These are phyloP conservation scores for Sebastolobus alascanus DNA, from an alignment of 2,797 vertebrate genomes.

Conservation along the genomic window DNA sequence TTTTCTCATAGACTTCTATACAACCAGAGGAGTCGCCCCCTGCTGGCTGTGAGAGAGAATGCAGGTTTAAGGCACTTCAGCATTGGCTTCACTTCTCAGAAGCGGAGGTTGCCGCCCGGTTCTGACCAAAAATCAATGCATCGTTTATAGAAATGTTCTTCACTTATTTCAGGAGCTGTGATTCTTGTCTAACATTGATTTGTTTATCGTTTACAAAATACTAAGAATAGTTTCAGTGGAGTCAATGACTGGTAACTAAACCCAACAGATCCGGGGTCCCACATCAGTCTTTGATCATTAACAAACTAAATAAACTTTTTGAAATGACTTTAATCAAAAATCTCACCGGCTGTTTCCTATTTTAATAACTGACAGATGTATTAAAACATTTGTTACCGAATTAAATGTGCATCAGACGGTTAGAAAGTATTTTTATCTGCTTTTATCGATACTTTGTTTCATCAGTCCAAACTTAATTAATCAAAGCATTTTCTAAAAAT, in stretches of 20 bases:
- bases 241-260: neutral
- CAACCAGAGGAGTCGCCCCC: no score
- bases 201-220: neutral
- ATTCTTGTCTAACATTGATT: neutral
- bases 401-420: neutral
- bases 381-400: neutral
- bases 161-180: neutral
- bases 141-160: neutral
- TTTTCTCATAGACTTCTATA: no score
- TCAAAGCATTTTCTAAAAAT: slow-evolving; percentile 20
- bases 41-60: no score
- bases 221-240: neutral
- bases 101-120: neutral
- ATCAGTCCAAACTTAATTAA: neutral
- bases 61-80: no score
- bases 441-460: slow-evolving; percentile 1
- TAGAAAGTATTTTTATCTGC: slow-evolving; percentile 3
- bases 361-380: slow-evolving; percentile 1
- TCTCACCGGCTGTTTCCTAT: neutral
- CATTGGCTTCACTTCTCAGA: no score
- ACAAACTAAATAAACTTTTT: neutral
- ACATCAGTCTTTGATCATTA: neutral
- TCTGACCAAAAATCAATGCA: neutral
- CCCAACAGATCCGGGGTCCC: neutral
- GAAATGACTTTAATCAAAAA: neutral